Evolutionary conservation across 1,140 invertebrate species (phyloP).

Genomic region (Trichoplusia ni): DNA sequence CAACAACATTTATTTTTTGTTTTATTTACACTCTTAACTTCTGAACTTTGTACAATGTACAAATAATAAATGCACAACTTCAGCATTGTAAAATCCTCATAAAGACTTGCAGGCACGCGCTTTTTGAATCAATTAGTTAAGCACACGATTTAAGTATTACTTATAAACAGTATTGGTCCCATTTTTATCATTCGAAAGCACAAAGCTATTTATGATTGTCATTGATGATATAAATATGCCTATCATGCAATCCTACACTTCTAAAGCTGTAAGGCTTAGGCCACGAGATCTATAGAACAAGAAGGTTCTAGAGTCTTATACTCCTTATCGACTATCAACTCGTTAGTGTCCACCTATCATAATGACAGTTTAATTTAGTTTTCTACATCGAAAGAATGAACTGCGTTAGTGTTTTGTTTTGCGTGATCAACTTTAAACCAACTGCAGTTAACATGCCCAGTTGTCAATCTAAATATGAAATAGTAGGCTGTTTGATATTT

Average conservation of each 20-base stretch:
- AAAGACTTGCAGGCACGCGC: slow-evolving; percentile 53
- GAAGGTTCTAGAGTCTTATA: slow-evolving; percentile 24
- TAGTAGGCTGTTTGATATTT: slow-evolving; percentile 11
- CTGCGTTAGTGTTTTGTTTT: slow-evolving; percentile 14
- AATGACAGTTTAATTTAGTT: too few species aligned
- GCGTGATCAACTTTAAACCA: slow-evolving; percentile 52
- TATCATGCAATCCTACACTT: slow-evolving; percentile 16
- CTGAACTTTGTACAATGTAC: slow-evolving; percentile 73
- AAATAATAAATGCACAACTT: slow-evolving; percentile 81
- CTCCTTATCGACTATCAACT: slow-evolving; percentile 21
- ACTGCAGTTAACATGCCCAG: slow-evolving; percentile 56
- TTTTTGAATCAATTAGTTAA: slow-evolving; percentile 42
- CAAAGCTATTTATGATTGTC: slow-evolving; percentile 21
- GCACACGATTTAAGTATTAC: slow-evolving; percentile 38
- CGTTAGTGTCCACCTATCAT: slow-evolving; percentile 18
- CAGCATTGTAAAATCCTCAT: slow-evolving; percentile 70
- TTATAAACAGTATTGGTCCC: slow-evolving; percentile 63
- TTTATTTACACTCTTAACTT: slow-evolving; percentile 75
- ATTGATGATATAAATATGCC: slow-evolving; percentile 1
- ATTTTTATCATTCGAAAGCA: slow-evolving; percentile 55
- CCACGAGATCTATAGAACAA: slow-evolving; percentile 32
- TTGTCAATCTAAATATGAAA: slow-evolving; percentile 2
- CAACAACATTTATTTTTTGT: slow-evolving; percentile 76
- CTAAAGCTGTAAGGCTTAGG: slow-evolving; percentile 44
- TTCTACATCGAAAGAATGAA: not conserved